Percentiles rank a stretch among this genome's conserved stretches.
Evolutionary conservation across 2,797 vertebrate genomes (phyloP).

Genomic region (Sebastes iracundus): DNA sequence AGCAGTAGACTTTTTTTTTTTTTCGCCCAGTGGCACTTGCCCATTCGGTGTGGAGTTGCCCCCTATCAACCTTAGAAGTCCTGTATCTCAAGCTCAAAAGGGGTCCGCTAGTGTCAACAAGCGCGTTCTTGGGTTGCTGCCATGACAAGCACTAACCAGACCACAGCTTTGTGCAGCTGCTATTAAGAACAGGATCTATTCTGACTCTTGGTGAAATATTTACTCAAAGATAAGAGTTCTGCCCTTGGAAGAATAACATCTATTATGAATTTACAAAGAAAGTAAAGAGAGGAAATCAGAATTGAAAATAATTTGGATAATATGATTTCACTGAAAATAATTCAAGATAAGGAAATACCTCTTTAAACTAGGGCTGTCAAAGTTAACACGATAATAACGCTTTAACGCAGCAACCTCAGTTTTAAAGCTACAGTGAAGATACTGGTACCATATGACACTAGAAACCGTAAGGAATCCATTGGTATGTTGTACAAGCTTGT

Average conservation of each 20-base stretch:
- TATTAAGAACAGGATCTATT: neutral
- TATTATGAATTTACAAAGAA: neutral
- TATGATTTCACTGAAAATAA: neutral
- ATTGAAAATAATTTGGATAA: neutral
- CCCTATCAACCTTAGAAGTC: neutral
- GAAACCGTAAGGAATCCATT: too few relatives aligned
- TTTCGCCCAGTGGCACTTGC: neutral
- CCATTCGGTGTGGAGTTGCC: neutral
- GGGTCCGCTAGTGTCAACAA: neutral
- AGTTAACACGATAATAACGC: too few relatives aligned
- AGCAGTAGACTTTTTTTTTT: neutral
- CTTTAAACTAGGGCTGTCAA: neutral
- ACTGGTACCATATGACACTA: too few relatives aligned
- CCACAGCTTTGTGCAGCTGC: neutral
- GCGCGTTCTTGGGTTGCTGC: neutral
- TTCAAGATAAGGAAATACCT: neutral
- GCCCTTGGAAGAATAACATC: neutral
- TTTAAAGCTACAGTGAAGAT: too few relatives aligned
- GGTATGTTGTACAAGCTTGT: too few relatives aligned
- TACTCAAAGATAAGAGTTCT: neutral
- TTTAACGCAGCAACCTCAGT: too few relatives aligned
- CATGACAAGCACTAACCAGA: neutral
- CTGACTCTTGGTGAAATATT: neutral
- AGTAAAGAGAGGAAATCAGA: neutral
- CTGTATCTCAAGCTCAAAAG: neutral